phyloP scores from a whole-genome alignment of 2,797 vertebrate species.

The Gambelia wislizenii region DNA sequence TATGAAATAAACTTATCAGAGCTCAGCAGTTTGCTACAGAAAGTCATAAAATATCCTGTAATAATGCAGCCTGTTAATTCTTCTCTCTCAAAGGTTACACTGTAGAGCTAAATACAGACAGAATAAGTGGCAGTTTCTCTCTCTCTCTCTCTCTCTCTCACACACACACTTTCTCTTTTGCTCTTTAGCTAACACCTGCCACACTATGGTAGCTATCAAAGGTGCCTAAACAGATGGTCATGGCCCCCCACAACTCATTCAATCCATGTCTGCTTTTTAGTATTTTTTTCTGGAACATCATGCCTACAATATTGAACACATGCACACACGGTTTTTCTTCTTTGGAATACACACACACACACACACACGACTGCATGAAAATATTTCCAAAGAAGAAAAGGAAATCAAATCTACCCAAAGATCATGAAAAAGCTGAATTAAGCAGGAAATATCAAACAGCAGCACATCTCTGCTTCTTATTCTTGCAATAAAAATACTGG shows the following conservation, averaged over 20 bases:
- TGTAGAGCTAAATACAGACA: background rate
- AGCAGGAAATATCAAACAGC: conserved; percentile 48
- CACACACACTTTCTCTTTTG: background rate
- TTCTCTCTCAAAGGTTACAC: background rate
- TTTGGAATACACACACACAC: no score
- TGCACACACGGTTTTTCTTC: no score
- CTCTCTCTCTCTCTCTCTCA: no score
- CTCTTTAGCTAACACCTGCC: background rate
- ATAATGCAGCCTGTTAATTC: background rate
- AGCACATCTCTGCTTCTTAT: conserved; percentile 51
- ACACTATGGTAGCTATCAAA: background rate
- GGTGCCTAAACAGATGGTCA: background rate
- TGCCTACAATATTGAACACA: background rate
- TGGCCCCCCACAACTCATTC: background rate
- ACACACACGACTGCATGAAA: background rate
- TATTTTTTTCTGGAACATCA: background rate
- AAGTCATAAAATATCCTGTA: background rate
- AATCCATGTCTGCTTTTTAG: background rate
- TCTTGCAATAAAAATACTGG: conserved; percentile 54
- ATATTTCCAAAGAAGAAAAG: background rate
- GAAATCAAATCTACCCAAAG: conserved; percentile 30
- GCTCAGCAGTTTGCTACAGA: background rate
- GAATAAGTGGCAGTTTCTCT: background rate
- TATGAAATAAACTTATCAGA: background rate
- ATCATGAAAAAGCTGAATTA: conserved; percentile 43